Evolutionary conservation across 1,140 invertebrate species (phyloP), one percentile per base, ranked within the genome.

Genomic region (Listronotus oregonensis): DNA sequence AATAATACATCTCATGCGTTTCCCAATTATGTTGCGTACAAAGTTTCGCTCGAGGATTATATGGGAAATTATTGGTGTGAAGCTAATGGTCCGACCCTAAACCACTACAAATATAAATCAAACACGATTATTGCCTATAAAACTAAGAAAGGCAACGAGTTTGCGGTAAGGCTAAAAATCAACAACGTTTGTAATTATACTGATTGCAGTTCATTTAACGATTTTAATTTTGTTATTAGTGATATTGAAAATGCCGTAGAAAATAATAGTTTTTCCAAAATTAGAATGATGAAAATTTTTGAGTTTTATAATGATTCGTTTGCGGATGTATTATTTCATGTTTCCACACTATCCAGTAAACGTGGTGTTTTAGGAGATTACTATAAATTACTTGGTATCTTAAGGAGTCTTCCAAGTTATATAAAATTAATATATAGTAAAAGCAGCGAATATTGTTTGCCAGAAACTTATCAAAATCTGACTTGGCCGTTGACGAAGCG

Each of bases 1-100:
- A 5, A 64, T 21, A 12, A 49, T 17, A 40, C 12, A 9, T 31
- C 34, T 15, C n/a, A 56, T 50, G 17, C 54, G 0, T 49, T n/a
- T n/a, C 2, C 3, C 70, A 74, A 63, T 68, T 80, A 46, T 73
- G 71, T 58, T 59, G 75, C 67, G 6, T 82, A 6, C 72, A 73
- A 56, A 43, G 73, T 75, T 6, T 14, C 54, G 4, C 50, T 76
- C 6, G 74, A 71, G 27, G 75, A 79, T 10, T 73, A 72, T 11
- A 72, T 79, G 3, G 80, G 79, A 11, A 73, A 78, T 54, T 83
- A 82, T 68, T 82, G 80, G 79, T 83, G 82, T 64, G 75, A 80
- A 70, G 78, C 72, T 15, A 75, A 78, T 56, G 75, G 69, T 14
- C 73, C 78, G 57, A 75, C 66, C 50, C 73, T 55, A 31, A 73